These are phyloP conservation scores for Mixornis gularis DNA, from an alignment of 2,113 vertebrate genomes.

Conservation along the genomic window DNA sequence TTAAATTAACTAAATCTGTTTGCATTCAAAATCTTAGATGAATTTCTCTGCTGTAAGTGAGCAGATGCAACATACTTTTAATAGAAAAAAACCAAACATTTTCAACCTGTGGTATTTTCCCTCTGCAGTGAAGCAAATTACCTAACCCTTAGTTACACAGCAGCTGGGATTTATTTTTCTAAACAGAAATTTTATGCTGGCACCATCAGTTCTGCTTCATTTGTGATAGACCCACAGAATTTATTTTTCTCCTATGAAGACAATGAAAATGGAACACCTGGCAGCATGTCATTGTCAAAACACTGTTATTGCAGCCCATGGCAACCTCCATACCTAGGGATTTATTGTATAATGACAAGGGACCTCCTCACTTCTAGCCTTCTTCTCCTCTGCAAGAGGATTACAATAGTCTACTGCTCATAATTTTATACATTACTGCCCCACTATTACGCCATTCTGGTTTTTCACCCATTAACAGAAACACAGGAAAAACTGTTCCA, in stretches of 20 bases:
- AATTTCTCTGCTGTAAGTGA: neutral
- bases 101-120: neutral
- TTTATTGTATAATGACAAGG: neutral
- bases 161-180: conserved; percentile 58
- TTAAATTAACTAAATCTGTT: neutral
- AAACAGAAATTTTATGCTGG: conserved; percentile 31
- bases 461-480: neutral
- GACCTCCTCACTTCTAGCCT: neutral
- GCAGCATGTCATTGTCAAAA: conserved; percentile 48
- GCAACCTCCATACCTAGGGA: conserved; percentile 1
- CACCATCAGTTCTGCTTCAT: conserved; percentile 68
- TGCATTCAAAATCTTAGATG: neutral
- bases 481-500: neutral
- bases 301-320: conserved; percentile 2
- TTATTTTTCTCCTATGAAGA: neutral
- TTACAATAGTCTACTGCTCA: neutral
- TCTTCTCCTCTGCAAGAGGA: neutral
- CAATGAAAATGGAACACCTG: conserved; percentile 51
- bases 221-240: conserved; percentile 21
- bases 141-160: conserved; percentile 10
- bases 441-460: neutral
- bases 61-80: neutral
- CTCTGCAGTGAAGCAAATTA: neutral
- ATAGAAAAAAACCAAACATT: neutral
- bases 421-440: neutral